These are phyloP conservation scores for Hydra vulgaris DNA, from an alignment of 30 jellyfish, hydroid and myxozoan genomes.

Conservation along the genomic window DNA sequence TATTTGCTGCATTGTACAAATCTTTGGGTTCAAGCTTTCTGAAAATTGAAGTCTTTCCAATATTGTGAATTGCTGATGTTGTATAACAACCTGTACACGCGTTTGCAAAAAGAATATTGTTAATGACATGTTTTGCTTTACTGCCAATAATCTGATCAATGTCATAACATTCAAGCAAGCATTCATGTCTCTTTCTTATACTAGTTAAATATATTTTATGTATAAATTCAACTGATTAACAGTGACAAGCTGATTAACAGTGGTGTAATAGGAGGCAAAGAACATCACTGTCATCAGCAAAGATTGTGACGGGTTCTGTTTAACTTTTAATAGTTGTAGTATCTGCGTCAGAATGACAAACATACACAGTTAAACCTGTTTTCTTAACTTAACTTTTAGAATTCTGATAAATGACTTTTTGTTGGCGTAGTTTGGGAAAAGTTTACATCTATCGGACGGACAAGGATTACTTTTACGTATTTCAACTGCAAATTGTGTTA, in stretches of 20 bases:
- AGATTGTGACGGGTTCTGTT: slow-evolving; percentile 8
- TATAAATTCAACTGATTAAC: no score
- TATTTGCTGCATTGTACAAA: slow-evolving; percentile 2
- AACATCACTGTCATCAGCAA: slow-evolving; percentile 2
- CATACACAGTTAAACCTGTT: no score
- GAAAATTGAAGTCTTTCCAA: slow-evolving; percentile 1
- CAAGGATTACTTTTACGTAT: no score
- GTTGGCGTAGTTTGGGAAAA: no score
- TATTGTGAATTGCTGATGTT: neutral
- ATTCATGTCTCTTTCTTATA: neutral
- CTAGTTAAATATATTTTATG: neutral
- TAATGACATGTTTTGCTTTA: no score
- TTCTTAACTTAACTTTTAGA: neutral
- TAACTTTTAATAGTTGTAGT: no score
- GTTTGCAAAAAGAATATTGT: neutral
- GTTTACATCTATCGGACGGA: no score
- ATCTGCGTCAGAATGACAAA: no score
- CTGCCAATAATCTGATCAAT: no score
- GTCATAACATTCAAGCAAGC: neutral
- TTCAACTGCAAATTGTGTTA: no score
- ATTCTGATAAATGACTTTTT: no score
- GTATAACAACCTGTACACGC: slow-evolving; percentile 3
- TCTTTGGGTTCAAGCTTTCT: slow-evolving; percentile 1
- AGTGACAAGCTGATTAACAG: no score
- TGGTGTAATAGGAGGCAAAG: slow-evolving; percentile 2